Percentiles rank a stretch among this genome's conserved stretches.
phyloP scores from a whole-genome alignment of 2,113 vertebrate genomes.

The Aptenodytes patagonicus region DNA sequence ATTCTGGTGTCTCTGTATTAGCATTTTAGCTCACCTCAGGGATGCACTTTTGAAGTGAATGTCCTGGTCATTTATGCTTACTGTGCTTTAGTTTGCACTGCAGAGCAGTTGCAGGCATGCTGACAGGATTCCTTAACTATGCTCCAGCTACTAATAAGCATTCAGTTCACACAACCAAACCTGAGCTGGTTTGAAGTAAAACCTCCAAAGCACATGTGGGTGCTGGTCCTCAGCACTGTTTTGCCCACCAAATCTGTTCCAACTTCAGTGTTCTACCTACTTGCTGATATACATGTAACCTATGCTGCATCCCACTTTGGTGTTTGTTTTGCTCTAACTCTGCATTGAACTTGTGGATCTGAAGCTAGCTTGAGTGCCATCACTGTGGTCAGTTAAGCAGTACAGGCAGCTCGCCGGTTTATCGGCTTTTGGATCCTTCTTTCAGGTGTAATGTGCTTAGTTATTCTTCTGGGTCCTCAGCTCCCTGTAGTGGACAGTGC shows the following conservation, averaged over 20 bases:
- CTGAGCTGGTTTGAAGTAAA: not conserved
- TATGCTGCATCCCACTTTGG: too few species aligned
- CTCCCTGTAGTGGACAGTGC: not conserved
- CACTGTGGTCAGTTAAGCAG: not conserved
- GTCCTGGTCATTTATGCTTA: not conserved
- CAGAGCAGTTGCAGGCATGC: not conserved
- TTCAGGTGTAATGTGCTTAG: accelerated
- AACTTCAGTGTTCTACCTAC: not conserved
- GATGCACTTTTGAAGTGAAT: not conserved
- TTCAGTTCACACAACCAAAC: not conserved
- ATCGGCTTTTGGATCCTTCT: accelerated
- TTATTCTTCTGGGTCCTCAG: not conserved
- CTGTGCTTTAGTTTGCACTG: not conserved
- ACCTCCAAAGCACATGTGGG: not conserved
- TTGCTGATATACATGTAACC: not conserved
- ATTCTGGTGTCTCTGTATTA: not conserved
- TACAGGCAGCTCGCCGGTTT: not conserved
- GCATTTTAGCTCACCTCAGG: not conserved
- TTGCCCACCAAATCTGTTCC: not conserved
- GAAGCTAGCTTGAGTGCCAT: not conserved
- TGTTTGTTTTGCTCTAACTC: not conserved
- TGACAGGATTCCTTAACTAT: not conserved
- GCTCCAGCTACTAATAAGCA: not conserved
- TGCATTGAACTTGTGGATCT: not conserved
- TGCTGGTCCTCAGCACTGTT: not conserved